phyloP scores from a whole-genome alignment of 2,888 invertebrate species.

The Philhelius pedissequus region DNA sequence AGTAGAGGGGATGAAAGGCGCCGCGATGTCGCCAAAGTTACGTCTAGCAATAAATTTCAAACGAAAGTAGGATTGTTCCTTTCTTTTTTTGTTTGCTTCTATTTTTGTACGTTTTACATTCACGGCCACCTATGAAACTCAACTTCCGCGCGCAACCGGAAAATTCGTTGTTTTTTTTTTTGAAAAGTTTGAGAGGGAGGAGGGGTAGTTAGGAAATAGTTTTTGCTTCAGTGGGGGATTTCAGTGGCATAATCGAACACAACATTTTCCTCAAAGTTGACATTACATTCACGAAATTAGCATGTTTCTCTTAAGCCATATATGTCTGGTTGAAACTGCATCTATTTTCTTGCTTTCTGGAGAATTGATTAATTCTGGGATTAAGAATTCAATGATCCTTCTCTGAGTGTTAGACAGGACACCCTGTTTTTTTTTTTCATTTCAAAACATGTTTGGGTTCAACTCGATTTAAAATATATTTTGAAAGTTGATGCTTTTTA shows the following conservation, averaged over 20 bases:
- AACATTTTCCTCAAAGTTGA: too few species aligned
- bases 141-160: slow-evolving; percentile 68
- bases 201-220: slow-evolving; percentile 14
- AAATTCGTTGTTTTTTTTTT: slow-evolving; percentile 62
- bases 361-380: too few species aligned
- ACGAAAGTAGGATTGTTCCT: slow-evolving; percentile 50
- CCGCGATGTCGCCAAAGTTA: slow-evolving; percentile 65
- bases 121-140: slow-evolving; percentile 66
- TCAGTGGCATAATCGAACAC: background rate
- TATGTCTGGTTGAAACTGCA: too few species aligned
- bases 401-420: too few species aligned
- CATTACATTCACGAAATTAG: too few species aligned
- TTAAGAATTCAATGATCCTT: too few species aligned
- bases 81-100: slow-evolving; percentile 7
- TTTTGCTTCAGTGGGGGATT: slow-evolving; percentile 8
- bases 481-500: too few species aligned
- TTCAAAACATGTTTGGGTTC: too few species aligned
- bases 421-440: too few species aligned
- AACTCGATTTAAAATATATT: too few species aligned
- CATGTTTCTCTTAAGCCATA: too few species aligned
- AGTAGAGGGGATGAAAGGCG: slow-evolving; percentile 62
- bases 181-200: background rate
- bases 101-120: slow-evolving; percentile 55
- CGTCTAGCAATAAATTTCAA: slow-evolving; percentile 67
- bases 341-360: too few species aligned